Conservation (phyloP, 2,113 vertebrate species). For the Ammospiza caudacuta region DNA sequence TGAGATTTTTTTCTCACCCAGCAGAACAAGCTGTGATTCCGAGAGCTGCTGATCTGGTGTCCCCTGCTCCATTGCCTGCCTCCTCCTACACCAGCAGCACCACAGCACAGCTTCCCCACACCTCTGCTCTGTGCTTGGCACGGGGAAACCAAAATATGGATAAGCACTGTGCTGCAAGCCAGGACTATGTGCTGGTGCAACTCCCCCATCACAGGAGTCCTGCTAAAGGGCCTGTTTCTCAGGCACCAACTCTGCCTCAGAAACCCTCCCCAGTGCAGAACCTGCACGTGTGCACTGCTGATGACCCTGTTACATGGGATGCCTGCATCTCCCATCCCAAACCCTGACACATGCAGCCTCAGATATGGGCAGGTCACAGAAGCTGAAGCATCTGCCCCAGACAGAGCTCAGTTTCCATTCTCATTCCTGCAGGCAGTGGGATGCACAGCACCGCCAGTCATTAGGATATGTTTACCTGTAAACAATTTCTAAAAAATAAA, state of each 20-base stretch:
- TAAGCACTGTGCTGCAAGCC: neutral
- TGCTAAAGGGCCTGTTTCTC: neutral
- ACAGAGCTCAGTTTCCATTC: neutral
- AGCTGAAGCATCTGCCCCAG: neutral
- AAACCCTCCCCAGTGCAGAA: neutral
- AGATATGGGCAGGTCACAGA: neutral
- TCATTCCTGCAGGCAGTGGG: neutral
- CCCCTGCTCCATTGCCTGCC: neutral
- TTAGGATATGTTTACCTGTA: neutral
- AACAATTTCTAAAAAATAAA: neutral
- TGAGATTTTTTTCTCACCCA: neutral
- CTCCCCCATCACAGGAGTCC: neutral
- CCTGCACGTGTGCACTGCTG: rapidly evolving
- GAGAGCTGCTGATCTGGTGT: neutral
- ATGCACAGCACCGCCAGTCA: neutral
- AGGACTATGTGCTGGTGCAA: neutral
- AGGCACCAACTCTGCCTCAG: neutral
- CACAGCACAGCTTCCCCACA: neutral
- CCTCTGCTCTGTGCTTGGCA: neutral
- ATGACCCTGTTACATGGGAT: neutral
- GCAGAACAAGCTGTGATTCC: neutral
- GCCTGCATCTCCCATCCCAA: neutral
- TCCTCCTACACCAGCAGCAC: rapidly evolving
- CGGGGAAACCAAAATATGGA: neutral
- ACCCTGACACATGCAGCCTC: neutral